Percentiles rank a stretch among this genome's conserved stretches.
Evolutionary conservation across 2,888 invertebrate species (phyloP).

Genomic region (Hydrotaea cyrtoneurina): DNA sequence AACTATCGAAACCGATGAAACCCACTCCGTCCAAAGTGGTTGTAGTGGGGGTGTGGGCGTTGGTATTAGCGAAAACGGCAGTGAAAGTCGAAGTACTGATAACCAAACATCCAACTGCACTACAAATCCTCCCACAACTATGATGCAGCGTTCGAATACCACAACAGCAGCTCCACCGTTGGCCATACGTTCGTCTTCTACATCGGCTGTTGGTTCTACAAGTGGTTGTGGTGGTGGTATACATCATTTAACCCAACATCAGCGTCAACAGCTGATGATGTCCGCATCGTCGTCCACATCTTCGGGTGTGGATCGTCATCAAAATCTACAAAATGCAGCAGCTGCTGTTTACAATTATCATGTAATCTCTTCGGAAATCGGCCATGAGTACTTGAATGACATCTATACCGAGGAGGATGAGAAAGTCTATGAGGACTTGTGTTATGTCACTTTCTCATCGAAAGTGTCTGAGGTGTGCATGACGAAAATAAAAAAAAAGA

Average conservation of each 20-base stretch:
- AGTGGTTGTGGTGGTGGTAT: not conserved
- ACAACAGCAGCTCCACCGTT: conserved; percentile 47
- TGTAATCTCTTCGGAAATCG: conserved; percentile 74
- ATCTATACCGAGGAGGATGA: conserved; percentile 84
- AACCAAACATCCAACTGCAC: not conserved
- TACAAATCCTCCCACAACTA: not conserved
- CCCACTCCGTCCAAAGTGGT: conserved; percentile 66
- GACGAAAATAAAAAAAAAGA: not conserved
- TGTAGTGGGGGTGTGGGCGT: conserved; percentile 49
- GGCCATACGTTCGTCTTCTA: conserved; percentile 61
- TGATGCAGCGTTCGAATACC: conserved; percentile 19
- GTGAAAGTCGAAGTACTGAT: conserved; percentile 11
- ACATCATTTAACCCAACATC: not conserved
- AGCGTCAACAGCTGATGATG: conserved; percentile 30
- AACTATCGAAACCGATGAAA: conserved; percentile 74
- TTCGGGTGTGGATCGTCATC: conserved; percentile 69
- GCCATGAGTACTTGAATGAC: conserved; percentile 78
- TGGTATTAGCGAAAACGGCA: not conserved
- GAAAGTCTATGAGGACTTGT: conserved; percentile 93
- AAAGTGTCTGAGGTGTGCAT: conserved; percentile 85
- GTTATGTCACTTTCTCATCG: conserved; percentile 91
- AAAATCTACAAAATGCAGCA: conserved; percentile 76
- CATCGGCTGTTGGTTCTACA: conserved; percentile 49
- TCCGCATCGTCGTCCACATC: conserved; percentile 52
- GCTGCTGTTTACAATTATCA: conserved; percentile 78